Evolutionary conservation across 53 echinoderm and acorn worm species (phyloP).

Genomic region (Hippasteria phrygiana): DNA sequence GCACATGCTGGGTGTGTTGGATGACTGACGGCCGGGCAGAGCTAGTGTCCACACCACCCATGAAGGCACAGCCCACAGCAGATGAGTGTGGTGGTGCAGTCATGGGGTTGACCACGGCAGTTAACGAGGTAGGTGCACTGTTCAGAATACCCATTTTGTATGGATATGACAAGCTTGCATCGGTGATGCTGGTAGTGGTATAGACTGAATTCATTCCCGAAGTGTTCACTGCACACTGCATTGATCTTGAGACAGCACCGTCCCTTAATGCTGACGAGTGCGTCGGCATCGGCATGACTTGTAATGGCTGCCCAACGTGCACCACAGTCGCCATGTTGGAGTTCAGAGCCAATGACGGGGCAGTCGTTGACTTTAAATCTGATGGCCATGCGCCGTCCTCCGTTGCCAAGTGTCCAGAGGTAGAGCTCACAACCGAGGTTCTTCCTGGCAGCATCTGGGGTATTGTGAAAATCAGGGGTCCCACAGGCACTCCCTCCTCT

Average conservation of each 20-base stretch:
- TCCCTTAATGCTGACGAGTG: not conserved
- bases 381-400: not conserved
- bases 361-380: not conserved
- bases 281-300: constrained; percentile 42
- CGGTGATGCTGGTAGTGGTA: constrained; percentile 1
- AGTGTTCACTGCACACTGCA: not conserved
- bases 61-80: not conserved
- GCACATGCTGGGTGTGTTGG: constrained; percentile 85
- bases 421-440: constrained; percentile 6
- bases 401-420: not conserved
- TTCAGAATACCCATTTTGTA: not conserved
- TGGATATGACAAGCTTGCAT: not conserved
- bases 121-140: constrained; percentile 29
- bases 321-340: constrained; percentile 57
- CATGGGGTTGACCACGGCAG: constrained; percentile 10
- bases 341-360: not conserved
- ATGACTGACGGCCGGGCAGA: constrained; percentile 90
- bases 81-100: constrained; percentile 13
- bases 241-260: not conserved
- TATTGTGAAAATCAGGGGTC: constrained; percentile 69
- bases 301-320: constrained; percentile 41
- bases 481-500: constrained; percentile 19
- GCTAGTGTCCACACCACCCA: constrained; percentile 31
- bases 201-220: not conserved
- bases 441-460: constrained; percentile 62